Percentiles rank a stretch among this genome's conserved stretches.
Evolutionary conservation across 1,140 invertebrate species (phyloP).

Genomic region (Protaetia brevitarsis): DNA sequence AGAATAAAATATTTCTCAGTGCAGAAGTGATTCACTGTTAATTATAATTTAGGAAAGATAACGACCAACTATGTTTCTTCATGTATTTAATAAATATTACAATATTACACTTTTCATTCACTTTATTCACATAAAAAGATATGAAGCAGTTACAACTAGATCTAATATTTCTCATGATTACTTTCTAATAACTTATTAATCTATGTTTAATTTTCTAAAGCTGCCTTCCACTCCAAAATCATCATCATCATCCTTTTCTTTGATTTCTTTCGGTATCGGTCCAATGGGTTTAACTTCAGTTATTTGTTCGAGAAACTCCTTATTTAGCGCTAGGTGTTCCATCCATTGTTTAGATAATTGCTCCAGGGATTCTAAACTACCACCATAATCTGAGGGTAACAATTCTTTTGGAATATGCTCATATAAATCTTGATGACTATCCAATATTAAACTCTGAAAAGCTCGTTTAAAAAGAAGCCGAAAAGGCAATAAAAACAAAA

Average conservation of each 20-base stretch:
- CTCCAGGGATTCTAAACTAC: background rate
- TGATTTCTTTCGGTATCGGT: slow-evolving; percentile 3
- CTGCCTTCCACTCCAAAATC: background rate
- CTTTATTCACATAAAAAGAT: no score
- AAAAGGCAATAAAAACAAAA: background rate
- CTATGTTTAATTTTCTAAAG: background rate
- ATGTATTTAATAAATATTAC: no score
- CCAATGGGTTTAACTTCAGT: slow-evolving; percentile 19
- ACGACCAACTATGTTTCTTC: no score
- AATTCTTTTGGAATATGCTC: background rate
- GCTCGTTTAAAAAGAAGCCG: background rate
- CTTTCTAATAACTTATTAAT: no score
- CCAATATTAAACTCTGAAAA: background rate
- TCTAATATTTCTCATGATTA: no score
- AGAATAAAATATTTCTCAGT: no score
- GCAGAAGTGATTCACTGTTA: no score
- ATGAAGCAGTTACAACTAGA: no score
- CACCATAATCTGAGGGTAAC: background rate
- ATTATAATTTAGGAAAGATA: no score
- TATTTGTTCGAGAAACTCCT: slow-evolving; percentile 27
- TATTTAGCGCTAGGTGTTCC: slow-evolving; percentile 21
- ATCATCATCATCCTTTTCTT: background rate
- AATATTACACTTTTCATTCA: no score
- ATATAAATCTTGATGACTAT: background rate
- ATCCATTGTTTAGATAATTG: slow-evolving; percentile 27